Evolutionary conservation across 2,888 invertebrate species (phyloP).

Genomic region (Mythimna lalbum): DNA sequence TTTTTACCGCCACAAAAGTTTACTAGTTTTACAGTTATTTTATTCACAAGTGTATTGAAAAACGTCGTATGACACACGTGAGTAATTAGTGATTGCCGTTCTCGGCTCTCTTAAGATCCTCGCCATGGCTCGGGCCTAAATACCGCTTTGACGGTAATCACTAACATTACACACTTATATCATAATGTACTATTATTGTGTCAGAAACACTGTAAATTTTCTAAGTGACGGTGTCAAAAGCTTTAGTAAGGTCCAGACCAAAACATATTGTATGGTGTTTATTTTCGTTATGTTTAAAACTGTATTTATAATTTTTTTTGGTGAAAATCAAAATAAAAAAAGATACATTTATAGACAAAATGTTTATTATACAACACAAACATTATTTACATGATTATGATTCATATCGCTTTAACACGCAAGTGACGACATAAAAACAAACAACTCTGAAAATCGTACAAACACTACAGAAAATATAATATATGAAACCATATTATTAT

Average conservation of each 20-base stretch:
- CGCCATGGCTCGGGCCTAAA: no score
- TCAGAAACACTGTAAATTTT: background rate
- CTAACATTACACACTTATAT: no score
- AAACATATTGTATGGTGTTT: background rate
- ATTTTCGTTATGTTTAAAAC: background rate
- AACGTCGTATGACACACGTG: no score
- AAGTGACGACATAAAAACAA: conserved; percentile 69
- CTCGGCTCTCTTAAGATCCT: no score
- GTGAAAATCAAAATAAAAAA: conserved; percentile 18
- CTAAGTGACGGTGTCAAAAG: background rate
- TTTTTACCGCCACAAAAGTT: no score
- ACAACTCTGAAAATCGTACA: conserved; percentile 69
- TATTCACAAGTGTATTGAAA: no score
- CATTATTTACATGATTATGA: conserved; percentile 84
- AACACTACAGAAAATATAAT: conserved; percentile 50
- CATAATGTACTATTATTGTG: no score
- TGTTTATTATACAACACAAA: conserved; percentile 85
- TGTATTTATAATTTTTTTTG: background rate
- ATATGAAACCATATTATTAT: conserved; percentile 54
- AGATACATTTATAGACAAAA: conserved; percentile 66
- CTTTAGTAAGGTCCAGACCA: background rate
- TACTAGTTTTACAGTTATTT: no score
- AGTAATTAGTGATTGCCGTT: no score
- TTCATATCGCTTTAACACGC: conserved; percentile 70
- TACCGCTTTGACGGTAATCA: no score